Conservation (phyloP, 2,113 vertebrate species). For the Gambusia affinis region DNA sequence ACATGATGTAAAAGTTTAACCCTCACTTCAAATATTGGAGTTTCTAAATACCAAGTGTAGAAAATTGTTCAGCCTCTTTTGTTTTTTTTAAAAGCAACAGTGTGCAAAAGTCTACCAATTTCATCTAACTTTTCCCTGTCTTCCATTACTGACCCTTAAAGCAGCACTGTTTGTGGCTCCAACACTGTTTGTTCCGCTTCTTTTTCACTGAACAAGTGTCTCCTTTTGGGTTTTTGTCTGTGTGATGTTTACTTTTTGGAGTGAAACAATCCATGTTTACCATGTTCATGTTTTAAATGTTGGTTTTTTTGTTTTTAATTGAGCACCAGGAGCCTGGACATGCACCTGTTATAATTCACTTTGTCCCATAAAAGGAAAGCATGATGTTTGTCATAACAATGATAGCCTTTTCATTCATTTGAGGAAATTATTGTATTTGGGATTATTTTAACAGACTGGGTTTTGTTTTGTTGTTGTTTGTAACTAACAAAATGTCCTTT, state of each 20-base stretch:
- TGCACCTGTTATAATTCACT: slow-evolving; percentile 43
- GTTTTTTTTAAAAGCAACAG: neutral
- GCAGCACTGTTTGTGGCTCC: slow-evolving; percentile 19
- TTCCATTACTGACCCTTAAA: slow-evolving; percentile 60
- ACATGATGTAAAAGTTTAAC: neutral
- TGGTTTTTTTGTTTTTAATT: slow-evolving; percentile 53
- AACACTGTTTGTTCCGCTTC: slow-evolving; percentile 4
- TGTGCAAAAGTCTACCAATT: slow-evolving; percentile 4
- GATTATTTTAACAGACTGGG: slow-evolving; percentile 35
- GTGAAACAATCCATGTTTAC: neutral
- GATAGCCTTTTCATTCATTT: slow-evolving; percentile 29
- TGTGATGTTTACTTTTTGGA: slow-evolving; percentile 11
- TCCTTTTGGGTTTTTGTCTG: slow-evolving; percentile 9
- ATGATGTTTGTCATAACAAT: slow-evolving; percentile 41
- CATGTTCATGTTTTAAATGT: no score
- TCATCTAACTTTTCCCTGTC: slow-evolving; percentile 8
- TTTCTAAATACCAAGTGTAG: neutral
- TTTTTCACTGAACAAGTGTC: slow-evolving; percentile 34
- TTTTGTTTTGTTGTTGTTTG: slow-evolving; percentile 30
- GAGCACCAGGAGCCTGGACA: slow-evolving; percentile 6
- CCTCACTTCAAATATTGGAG: neutral
- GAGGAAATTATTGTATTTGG: neutral
- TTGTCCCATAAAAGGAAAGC: slow-evolving; percentile 46
- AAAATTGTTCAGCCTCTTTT: neutral
- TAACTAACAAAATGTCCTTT: slow-evolving; percentile 65